Base-by-base conservation (phyloP, 2,113 vertebrate genomes). In the Lepus europaeus region DNA sequence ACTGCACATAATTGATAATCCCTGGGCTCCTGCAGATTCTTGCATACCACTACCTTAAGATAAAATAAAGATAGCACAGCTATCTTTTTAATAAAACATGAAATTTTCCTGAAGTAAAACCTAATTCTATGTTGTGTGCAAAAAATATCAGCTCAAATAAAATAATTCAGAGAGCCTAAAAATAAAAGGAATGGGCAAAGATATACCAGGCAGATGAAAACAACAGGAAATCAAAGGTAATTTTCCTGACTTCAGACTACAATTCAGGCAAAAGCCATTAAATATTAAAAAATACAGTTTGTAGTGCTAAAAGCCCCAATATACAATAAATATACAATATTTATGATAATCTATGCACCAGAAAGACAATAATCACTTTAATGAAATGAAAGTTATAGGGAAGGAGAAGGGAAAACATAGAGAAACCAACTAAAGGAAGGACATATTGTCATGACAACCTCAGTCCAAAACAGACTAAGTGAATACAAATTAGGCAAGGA, bases 141-240 rank as follows among this genome's bases (percentile, higher is more conserved):
- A 56, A 45, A 82, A 39, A 78, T 31, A 59, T 3, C 14, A 85
- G 1, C n/a, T 81, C 3, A 39, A 83, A 88, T 76, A 79, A 91
- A 86, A 63, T 69, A 94, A 85, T 56, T 88, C 49, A 90, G 39
- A 86, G 92, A 90, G 39, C 11, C 64, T 94, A 66, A 96, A 95
- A 88, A 69, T 45, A 89, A 82, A 96, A 45, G 14, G 11, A 2
- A 80, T 66, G 5, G 17, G 5, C 9, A 69, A 85, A 89, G 61
- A 45, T 19, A 72, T 72, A 39, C 39, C 13, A 73, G 19, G 25
- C 12, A 93, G 85, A 91, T 16, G 0, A 86, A 91, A 87, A 53
- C 45, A 82, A 11, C 74, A 49, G 80, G 23, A 83, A 93, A 81
- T 89, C 4, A 78, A 36, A 27, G 61, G 31, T n/a, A 45, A 79